Percentiles rank a stretch among this genome's conserved stretches.
phyloP scores from a whole-genome alignment of 2,888 invertebrate species.

The Nebria brevicollis region DNA sequence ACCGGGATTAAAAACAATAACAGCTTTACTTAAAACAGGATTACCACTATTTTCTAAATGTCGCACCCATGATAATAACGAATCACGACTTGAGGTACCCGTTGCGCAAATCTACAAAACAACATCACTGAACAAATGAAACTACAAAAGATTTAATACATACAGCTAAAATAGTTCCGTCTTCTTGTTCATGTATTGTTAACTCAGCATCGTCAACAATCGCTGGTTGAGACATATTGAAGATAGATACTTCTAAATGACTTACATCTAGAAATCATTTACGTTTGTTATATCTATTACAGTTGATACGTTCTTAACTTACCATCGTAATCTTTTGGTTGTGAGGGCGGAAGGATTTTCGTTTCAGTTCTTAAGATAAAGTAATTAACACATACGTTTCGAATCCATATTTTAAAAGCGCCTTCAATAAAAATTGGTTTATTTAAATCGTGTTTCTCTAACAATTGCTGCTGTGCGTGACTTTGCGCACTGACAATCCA shows the following conservation, averaged over 20 bases:
- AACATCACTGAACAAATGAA: constrained; percentile 66
- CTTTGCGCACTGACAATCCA: constrained; percentile 94
- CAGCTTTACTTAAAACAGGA: constrained; percentile 76
- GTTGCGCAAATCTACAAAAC: constrained; percentile 72
- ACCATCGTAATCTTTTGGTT: constrained; percentile 75
- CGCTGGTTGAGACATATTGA: constrained; percentile 33
- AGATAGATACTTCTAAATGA: constrained; percentile 63
- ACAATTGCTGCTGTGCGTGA: constrained; percentile 75
- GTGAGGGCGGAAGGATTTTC: constrained; percentile 61
- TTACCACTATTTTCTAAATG: constrained; percentile 80
- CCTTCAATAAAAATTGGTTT: constrained; percentile 86
- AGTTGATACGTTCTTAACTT: constrained; percentile 48
- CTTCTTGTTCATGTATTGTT: constrained; percentile 84
- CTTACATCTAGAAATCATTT: constrained; percentile 72
- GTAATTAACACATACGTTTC: constrained; percentile 80
- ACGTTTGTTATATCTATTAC: neutral
- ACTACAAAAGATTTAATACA: constrained; percentile 56
- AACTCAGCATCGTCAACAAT: constrained; percentile 67
- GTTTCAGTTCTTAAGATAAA: constrained; percentile 83
- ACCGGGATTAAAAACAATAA: constrained; percentile 84
- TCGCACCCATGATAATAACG: constrained; percentile 91
- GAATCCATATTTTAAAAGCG: constrained; percentile 82
- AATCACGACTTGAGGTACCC: constrained; percentile 90
- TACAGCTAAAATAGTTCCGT: constrained; percentile 86
- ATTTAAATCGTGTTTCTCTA: constrained; percentile 70